A percentile compares a stretch with the other conserved stretches of the same genome.
These are phyloP conservation scores for Leptocoma aspasia DNA, from an alignment of 2,113 vertebrate species.

Conservation along the genomic window DNA sequence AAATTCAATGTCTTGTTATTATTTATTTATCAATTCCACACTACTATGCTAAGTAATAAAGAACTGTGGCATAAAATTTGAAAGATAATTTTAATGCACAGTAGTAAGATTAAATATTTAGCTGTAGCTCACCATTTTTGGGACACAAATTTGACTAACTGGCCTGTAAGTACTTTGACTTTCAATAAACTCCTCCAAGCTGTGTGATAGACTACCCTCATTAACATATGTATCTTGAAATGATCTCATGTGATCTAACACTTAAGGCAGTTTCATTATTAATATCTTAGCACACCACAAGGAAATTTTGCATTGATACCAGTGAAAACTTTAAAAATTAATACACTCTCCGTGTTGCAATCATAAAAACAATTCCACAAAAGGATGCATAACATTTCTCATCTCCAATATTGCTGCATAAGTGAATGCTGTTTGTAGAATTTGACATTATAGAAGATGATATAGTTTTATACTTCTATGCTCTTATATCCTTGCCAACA, in stretches of 20 bases:
- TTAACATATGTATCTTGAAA: not conserved
- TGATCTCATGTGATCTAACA: not conserved
- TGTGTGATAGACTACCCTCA: not conserved
- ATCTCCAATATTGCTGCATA: not conserved
- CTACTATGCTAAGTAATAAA: not conserved
- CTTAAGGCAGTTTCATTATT: not conserved
- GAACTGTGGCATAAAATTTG: not conserved
- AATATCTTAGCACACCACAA: not conserved
- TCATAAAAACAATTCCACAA: not conserved
- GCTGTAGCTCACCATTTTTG: not conserved
- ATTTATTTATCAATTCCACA: not conserved
- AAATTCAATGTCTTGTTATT: not conserved
- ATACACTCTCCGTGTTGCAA: not conserved
- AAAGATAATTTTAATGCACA: not conserved
- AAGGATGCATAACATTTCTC: not conserved
- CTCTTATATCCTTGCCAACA: not conserved
- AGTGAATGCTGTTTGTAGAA: not conserved
- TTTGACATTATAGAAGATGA: not conserved
- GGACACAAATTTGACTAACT: not conserved
- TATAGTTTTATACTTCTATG: not conserved
- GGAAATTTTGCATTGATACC: not conserved
- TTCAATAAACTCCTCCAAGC: not conserved
- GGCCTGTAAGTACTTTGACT: not conserved
- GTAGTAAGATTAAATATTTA: not conserved
- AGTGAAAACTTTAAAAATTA: not conserved